These are phyloP conservation scores for Peromyscus attwateri DNA, from an alignment of 2,797 vertebrate species.

Conservation along the genomic window DNA sequence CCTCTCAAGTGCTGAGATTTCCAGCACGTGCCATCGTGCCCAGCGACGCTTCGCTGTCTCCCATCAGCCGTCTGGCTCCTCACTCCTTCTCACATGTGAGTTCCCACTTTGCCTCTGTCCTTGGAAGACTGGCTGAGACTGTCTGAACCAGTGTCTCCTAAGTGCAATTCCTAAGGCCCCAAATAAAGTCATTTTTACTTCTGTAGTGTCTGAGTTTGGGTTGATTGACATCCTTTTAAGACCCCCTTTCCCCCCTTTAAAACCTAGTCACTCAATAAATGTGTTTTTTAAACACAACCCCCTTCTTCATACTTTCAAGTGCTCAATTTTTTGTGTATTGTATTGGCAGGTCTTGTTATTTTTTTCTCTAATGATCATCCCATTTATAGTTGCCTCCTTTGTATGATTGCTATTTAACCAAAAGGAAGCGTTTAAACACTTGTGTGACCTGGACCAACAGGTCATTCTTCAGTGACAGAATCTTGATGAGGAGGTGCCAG, in stretches of 20 bases:
- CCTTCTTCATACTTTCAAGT: conserved; percentile 1
- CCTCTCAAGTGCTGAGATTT: neutral
- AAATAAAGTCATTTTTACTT: neutral
- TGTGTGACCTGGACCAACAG: neutral
- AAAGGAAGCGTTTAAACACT: neutral
- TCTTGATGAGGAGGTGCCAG: neutral
- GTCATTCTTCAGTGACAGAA: neutral
- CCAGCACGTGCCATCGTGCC: neutral
- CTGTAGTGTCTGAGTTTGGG: neutral
- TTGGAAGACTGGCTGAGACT: neutral
- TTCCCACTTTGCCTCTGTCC: neutral
- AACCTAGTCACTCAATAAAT: neutral
- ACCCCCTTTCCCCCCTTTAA: neutral
- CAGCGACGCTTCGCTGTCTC: neutral
- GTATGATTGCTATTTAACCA: neutral
- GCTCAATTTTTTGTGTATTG: neutral
- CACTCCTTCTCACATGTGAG: neutral
- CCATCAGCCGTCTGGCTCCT: neutral
- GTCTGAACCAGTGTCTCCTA: neutral
- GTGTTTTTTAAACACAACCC: neutral
- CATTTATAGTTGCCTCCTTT: neutral
- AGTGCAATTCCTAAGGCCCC: neutral
- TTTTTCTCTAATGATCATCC: neutral
- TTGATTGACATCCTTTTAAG: neutral
- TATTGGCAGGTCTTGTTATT: neutral